phyloP scores from a whole-genome alignment of 1,140 invertebrate genomes.

The Drosophila repletoides region DNA sequence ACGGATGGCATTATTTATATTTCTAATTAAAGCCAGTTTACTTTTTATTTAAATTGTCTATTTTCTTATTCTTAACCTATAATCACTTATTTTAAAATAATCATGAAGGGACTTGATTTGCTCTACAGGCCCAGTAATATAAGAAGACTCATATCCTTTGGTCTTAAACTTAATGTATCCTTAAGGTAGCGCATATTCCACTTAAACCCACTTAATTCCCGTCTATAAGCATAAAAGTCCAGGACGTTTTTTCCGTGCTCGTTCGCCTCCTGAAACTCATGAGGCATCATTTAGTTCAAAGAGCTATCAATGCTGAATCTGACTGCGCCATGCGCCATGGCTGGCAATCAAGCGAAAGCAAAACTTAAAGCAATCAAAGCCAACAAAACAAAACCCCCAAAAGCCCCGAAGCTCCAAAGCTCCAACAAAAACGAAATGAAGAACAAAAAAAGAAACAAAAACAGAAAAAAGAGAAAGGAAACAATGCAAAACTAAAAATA shows the following conservation, averaged over 20 bases:
- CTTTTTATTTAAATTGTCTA: too few species aligned
- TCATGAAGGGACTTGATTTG: too few species aligned
- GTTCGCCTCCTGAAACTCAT: conserved; percentile 12
- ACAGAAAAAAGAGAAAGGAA: conserved; percentile 16
- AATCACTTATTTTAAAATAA: too few species aligned
- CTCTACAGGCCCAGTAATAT: too few species aligned
- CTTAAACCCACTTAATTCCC: conserved; percentile 9
- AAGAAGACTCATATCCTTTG: too few species aligned
- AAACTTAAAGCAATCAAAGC: conserved; percentile 75
- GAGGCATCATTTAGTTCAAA: conserved; percentile 71
- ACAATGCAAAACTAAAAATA: conserved; percentile 43
- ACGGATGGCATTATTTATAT: too few species aligned
- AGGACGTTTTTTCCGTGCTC: background rate
- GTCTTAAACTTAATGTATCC: background rate
- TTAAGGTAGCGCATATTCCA: background rate
- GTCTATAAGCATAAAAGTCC: conserved; percentile 16
- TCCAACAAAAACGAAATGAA: conserved; percentile 19
- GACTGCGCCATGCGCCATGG: conserved; percentile 14
- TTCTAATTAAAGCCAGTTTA: too few species aligned
- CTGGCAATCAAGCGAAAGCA: conserved; percentile 59
- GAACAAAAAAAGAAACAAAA: conserved; percentile 28
- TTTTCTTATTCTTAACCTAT: too few species aligned
- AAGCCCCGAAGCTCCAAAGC: conserved; percentile 22
- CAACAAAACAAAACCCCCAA: conserved; percentile 50
- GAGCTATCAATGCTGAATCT: conserved; percentile 55